phyloP scores from a whole-genome alignment of 1,140 invertebrate genomes.

The Berghia stephanieae region DNA sequence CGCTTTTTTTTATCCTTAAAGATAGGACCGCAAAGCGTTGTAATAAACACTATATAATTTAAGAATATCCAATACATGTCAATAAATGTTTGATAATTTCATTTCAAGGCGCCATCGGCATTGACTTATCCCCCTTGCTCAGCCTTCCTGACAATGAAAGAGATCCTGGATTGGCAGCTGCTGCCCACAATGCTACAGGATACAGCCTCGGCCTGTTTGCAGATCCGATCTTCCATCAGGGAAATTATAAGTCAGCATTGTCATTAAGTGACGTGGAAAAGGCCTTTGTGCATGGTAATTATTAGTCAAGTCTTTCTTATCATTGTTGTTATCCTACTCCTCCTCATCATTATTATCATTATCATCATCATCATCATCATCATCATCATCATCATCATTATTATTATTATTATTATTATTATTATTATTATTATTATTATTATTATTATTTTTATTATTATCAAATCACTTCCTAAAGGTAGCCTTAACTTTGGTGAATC shows the following conservation, averaged over 20 bases:
- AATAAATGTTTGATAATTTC: not conserved
- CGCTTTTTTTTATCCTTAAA: not conserved
- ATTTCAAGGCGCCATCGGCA: conserved; percentile 47
- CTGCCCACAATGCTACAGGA: conserved; percentile 36
- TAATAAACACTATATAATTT: not conserved
- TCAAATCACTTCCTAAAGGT: too few species aligned
- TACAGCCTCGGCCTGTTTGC: conserved; percentile 52
- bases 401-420: too few species aligned
- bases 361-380: too few species aligned
- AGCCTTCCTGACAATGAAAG: conserved; percentile 41
- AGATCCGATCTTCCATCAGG: conserved; percentile 50
- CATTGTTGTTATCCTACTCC: too few species aligned
- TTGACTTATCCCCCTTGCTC: conserved; percentile 50
- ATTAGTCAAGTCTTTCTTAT: too few species aligned
- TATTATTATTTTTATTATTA: too few species aligned
- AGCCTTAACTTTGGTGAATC: too few species aligned
- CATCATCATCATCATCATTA: too few species aligned
- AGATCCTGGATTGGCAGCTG: conserved; percentile 36
- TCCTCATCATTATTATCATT: too few species aligned
- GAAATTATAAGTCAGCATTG: conserved; percentile 20
- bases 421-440: too few species aligned
- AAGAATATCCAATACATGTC: not conserved
- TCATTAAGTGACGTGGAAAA: conserved; percentile 48
- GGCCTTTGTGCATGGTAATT: conserved; percentile 1
- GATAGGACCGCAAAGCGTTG: not conserved